Evolutionary conservation across 2,797 vertebrate species (phyloP).

Genomic region (Crenichthys baileyi): DNA sequence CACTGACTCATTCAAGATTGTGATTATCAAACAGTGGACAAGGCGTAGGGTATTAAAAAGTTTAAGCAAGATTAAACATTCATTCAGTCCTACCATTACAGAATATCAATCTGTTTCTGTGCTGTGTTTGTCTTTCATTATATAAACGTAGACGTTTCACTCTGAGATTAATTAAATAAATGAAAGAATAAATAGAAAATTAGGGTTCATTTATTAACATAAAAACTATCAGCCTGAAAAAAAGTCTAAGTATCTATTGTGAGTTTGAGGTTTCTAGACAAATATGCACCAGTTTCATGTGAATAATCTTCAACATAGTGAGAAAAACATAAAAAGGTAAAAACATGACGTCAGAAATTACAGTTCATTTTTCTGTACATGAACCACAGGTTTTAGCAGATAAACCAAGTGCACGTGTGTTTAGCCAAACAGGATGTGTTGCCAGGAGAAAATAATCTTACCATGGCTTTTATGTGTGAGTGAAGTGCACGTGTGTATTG

Average conservation of each 20-base stretch:
- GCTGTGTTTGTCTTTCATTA: not conserved
- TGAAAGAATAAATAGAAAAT: not conserved
- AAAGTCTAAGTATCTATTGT: not conserved
- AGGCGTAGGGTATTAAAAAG: not conserved
- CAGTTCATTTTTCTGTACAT: slow-evolving; percentile 5
- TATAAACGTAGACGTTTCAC: not conserved
- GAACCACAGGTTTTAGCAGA: slow-evolving; percentile 23
- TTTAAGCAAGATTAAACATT: slow-evolving; percentile 1
- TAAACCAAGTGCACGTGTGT: slow-evolving; percentile 48
- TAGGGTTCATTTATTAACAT: not conserved
- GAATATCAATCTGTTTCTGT: not conserved
- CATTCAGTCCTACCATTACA: not conserved
- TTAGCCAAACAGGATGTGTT: slow-evolving; percentile 56
- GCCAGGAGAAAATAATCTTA: slow-evolving; percentile 58
- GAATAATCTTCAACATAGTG: slow-evolving; percentile 11
- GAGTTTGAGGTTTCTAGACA: not conserved
- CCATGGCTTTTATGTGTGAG: slow-evolving; percentile 42
- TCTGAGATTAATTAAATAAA: slow-evolving; percentile 2
- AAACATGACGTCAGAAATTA: slow-evolving; percentile 14
- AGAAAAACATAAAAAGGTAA: slow-evolving; percentile 13
- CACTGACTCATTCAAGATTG: not conserved
- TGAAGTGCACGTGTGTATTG: slow-evolving; percentile 43
- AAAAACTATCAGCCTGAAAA: not conserved
- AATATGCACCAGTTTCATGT: not conserved
- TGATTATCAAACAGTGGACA: not conserved